These are phyloP conservation scores for Tachysurus vachellii DNA, from an alignment of 2,113 vertebrate species.

Conservation along the genomic window DNA sequence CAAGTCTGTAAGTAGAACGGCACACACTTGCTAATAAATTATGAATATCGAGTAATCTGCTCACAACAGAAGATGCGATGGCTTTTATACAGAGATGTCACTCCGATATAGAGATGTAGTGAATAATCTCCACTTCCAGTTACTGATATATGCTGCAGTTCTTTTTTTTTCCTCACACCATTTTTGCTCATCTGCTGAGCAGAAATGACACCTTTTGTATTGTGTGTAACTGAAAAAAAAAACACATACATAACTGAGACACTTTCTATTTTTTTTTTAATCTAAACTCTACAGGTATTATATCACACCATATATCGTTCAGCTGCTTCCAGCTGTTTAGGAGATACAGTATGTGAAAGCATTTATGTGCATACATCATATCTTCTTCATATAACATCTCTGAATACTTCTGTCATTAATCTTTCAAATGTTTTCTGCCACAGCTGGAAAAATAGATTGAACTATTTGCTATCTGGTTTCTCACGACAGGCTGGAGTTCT, in stretches of 20 bases:
- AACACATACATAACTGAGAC: too few relatives aligned
- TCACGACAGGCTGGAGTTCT: not conserved
- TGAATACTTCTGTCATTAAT: not conserved
- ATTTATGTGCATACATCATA: not conserved
- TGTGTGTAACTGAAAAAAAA: not conserved
- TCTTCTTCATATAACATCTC: constrained; percentile 1
- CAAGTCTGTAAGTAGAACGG: too few relatives aligned
- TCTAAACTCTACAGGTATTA: not conserved
- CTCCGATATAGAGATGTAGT: not conserved
- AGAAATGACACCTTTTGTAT: not conserved
- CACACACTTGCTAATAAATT: too few relatives aligned
- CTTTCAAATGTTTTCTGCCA: constrained; percentile 6
- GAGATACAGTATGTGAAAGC: not conserved
- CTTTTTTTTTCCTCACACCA: not conserved
- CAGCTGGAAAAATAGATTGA: not conserved
- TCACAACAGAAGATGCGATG: not conserved
- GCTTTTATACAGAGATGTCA: not conserved
- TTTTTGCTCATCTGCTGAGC: not conserved
- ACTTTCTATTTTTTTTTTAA: not conserved
- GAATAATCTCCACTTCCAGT: not conserved
- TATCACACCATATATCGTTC: not conserved
- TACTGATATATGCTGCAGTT: not conserved
- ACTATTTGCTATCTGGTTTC: not conserved
- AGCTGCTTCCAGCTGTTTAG: not conserved
- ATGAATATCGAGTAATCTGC: too few relatives aligned